Evolutionary conservation across 2,888 invertebrate species (phyloP).

Genomic region (Hirtodrosophila trivittata): DNA sequence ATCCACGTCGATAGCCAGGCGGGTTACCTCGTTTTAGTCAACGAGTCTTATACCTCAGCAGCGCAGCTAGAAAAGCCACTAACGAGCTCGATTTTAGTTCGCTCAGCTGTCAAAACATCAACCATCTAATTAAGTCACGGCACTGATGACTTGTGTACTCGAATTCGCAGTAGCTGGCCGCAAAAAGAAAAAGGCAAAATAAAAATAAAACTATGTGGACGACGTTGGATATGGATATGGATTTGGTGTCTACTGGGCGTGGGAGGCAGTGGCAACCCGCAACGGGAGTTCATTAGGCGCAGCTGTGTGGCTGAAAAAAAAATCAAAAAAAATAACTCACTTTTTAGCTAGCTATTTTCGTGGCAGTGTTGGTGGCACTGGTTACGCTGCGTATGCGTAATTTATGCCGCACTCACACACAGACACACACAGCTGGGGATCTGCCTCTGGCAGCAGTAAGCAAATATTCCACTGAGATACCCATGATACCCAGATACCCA

Average conservation of each 20-base stretch:
- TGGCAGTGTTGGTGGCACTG: slow-evolving; percentile 15
- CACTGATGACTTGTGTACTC: slow-evolving; percentile 34
- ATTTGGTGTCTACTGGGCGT: slow-evolving; percentile 2
- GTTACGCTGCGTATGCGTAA: slow-evolving; percentile 68
- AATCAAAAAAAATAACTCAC: slow-evolving; percentile 21
- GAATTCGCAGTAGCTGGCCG: slow-evolving; percentile 23
- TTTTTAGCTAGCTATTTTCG: slow-evolving; percentile 55
- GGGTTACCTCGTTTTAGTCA: not conserved
- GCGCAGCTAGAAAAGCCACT: slow-evolving; percentile 44
- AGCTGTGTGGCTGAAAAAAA: slow-evolving; percentile 57
- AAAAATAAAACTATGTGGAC: slow-evolving; percentile 26
- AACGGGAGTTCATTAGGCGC: slow-evolving; percentile 72
- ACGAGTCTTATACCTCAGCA: not conserved
- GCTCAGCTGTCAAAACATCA: slow-evolving; percentile 58
- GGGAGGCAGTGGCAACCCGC: slow-evolving; percentile 40
- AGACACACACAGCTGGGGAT: slow-evolving; percentile 13
- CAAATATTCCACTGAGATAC: slow-evolving; percentile 49
- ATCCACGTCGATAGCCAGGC: not conserved
- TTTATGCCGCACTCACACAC: slow-evolving; percentile 59
- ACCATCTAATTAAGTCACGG: slow-evolving; percentile 68
- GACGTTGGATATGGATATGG: slow-evolving; percentile 5
- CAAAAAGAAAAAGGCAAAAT: no score
- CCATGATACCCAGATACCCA: slow-evolving; percentile 18
- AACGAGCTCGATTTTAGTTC: slow-evolving; percentile 55
- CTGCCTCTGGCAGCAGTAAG: slow-evolving; percentile 24